A percentile compares a stretch with the other conserved stretches of the same genome.
phyloP scores from a whole-genome alignment of 1,140 invertebrate genomes.

The Harpegnathos saltator region DNA sequence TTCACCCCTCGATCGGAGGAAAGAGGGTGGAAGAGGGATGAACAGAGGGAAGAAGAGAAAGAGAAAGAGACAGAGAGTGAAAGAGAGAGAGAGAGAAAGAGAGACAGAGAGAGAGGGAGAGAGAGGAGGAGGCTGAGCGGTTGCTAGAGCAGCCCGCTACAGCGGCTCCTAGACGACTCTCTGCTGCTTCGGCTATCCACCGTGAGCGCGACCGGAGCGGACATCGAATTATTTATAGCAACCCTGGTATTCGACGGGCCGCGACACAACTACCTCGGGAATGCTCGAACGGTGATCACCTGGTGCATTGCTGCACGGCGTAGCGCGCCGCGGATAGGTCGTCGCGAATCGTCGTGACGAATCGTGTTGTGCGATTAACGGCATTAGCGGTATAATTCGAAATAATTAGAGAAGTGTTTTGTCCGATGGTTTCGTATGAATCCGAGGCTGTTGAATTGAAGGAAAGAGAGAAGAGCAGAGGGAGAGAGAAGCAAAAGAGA shows the following conservation, averaged over 20 bases:
- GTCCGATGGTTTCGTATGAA: background rate
- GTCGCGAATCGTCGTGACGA: background rate
- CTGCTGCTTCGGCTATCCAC: slow-evolving; percentile 43
- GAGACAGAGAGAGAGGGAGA: slow-evolving; percentile 41
- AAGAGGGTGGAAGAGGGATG: slow-evolving; percentile 27
- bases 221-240: slow-evolving; percentile 72
- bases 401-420: background rate
- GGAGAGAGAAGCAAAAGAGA: too few relatives aligned
- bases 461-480: too few relatives aligned
- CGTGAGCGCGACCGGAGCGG: slow-evolving; percentile 33
- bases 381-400: too few relatives aligned
- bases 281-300: slow-evolving; percentile 57
- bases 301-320: slow-evolving; percentile 41
- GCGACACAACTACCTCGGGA: slow-evolving; percentile 44
- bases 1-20: slow-evolving; percentile 13
- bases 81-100: slow-evolving; percentile 14
- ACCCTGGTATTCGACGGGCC: slow-evolving; percentile 26
- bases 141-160: slow-evolving; percentile 56
- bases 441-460: too few relatives aligned
- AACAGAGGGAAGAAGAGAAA: slow-evolving; percentile 16
- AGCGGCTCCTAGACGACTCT: slow-evolving; percentile 69
- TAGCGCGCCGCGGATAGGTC: background rate
- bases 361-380: background rate
- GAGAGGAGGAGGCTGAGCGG: slow-evolving; percentile 44
- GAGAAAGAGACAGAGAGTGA: slow-evolving; percentile 29